Evolutionary conservation across 2,113 vertebrate species (phyloP), one percentile per base, ranked within the genome.

Genomic region (Zosterops japonicus): DNA sequence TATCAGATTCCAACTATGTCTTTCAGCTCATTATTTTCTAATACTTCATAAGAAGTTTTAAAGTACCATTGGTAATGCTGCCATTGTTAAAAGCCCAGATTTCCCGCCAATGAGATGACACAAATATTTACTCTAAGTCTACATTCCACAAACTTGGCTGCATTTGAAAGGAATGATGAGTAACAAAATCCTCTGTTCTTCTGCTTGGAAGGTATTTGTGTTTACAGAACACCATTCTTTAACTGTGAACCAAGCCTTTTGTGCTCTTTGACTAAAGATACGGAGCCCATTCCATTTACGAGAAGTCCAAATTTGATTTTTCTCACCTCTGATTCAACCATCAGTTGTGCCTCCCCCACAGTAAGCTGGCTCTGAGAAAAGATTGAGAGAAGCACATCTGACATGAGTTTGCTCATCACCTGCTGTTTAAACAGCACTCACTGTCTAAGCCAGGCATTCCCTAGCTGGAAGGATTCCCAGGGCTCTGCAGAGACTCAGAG

Each of bases 81-180:
- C 46, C 90, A 90, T 64, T 94, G 70, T 90, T 88, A 94, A 89
- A 50, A 94, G 78, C 63, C 83, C 90, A 94, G 87, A 95, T 88
- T 91, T 97, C 94, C 82, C 35, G 39, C 95, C 88, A 96, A 56
- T 60, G 69, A 93, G 90, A 98, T 94, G 96, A 95, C 65, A 97
- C 86, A 94, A 97, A 96, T 86, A 94, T 98, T 97, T 97, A 98
- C 57, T 97, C 90, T 93, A 96, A 95, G 83, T 90, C 91, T 90
- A 80, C 67, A 75, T 91, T 96, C 74, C 82, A 82, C 94, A 95
- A 96, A 94, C 69, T 89, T 95, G 95, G 95, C 83, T 35, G 67
- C 71, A n/a, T 96, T 95, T 97, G 95, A 98, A 98, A 97, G 96
- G 94, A 95, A 96, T 18, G 91, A 95, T 81, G 90, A 97, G 76